Base-by-base conservation (phyloP, 2,888 invertebrate species). In the Candidula unifasciata region DNA sequence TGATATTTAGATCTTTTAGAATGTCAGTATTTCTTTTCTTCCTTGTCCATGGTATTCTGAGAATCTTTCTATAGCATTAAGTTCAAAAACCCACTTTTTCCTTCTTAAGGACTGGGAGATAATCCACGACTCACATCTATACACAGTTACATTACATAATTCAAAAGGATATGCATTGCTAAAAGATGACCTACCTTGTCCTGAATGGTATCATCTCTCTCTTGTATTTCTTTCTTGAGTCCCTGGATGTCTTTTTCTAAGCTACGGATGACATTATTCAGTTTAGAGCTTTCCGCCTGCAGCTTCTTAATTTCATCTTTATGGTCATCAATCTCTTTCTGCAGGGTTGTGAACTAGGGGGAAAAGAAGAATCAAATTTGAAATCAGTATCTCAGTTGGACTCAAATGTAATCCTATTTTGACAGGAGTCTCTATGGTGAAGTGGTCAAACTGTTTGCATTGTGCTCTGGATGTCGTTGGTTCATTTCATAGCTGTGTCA, bases 161-260 rank as follows among this genome's bases (percentile, higher is more conserved):
- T 8, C n/a, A 66, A 6, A 3, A 27, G 13, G 33, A 24, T 71
- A 8, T 18, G 24, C 13, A 6, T 52, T 54, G 2, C 16, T 0
- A 24, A 35, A 78, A 30, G 3, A 10, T 35, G 18, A 10, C 83
- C 69, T 76, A 94, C 94, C 92, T 97, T 97, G 79, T 96, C 96
- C 89, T 96, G 96, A 85, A 98, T 97, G 0, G 96, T 96, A 37
- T 95, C 95, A 91, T 98, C 97, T 87, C 97, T 95, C 93, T 97
- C 97, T 6, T 95, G 94, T 83, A 98, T 96, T 93, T 97, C 97
- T 92, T 96, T 97, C 90, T 96, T 97, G 84, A 97, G 94, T 91
- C 97, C 97, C 13, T 95, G 95, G 27, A 97, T 96, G 88, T 96
- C 96, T 87, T 96, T 96, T 92, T 97, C 96, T 83, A 97, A 94